Conservation (phyloP, 2,888 invertebrate genomes). For the Thelaira solivaga region DNA sequence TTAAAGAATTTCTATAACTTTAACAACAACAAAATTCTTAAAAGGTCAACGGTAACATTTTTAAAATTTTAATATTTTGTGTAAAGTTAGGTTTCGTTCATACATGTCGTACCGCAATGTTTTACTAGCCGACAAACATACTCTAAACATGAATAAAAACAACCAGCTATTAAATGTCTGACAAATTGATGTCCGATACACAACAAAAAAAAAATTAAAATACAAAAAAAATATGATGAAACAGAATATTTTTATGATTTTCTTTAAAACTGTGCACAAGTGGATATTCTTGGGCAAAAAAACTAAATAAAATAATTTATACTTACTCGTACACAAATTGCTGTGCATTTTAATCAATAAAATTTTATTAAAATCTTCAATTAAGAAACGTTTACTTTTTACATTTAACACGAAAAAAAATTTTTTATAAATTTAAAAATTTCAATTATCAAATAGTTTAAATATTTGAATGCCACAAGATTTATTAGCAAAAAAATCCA, state of each 20-base stretch:
- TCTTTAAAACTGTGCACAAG: background rate
- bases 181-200: constrained; percentile 57
- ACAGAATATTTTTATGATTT: constrained; percentile 20
- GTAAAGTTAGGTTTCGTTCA: background rate
- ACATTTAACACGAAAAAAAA: background rate
- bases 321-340: background rate
- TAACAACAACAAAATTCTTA: background rate
- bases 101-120: background rate
- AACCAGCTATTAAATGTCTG: constrained; percentile 59
- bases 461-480: too few species aligned
- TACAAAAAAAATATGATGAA: constrained; percentile 25
- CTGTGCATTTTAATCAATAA: background rate
- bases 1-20: too few species aligned
- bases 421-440: background rate
- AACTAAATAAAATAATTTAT: background rate
- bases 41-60: constrained; percentile 35
- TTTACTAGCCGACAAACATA: background rate
- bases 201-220: constrained; percentile 6
- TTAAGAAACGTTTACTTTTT: background rate
- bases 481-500: too few species aligned
- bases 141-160: constrained; percentile 24
- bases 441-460: too few species aligned
- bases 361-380: background rate
- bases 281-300: background rate
- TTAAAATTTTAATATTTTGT: background rate